Conservation (phyloP, 2,888 invertebrate genomes). For the Chromoteleia sp. region DNA sequence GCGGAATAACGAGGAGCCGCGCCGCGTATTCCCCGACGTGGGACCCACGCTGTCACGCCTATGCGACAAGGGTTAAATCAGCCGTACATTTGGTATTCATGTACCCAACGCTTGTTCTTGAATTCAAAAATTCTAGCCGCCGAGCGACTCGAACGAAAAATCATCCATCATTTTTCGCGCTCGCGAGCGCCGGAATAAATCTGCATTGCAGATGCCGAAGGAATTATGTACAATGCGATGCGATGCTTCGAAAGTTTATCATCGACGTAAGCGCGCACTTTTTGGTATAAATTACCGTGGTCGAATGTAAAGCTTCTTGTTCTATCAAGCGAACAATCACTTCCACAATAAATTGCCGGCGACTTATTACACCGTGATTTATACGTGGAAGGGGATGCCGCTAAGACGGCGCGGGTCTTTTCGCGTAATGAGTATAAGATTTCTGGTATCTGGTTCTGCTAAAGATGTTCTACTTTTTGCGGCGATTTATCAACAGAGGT, state of each 20-base stretch:
- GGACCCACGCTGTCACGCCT: constrained; percentile 69
- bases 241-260: constrained; percentile 28
- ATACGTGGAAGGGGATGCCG: constrained; percentile 19
- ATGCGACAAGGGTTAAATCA: constrained; percentile 70
- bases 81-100: constrained; percentile 66
- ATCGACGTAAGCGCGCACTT: constrained; percentile 15
- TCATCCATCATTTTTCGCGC: constrained; percentile 56
- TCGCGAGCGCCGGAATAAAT: constrained; percentile 7
- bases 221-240: constrained; percentile 38
- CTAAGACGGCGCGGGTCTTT: constrained; percentile 1
- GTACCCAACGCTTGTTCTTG: constrained; percentile 64
- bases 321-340: constrained; percentile 52
- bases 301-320: constrained; percentile 40
- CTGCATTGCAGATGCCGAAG: constrained; percentile 53
- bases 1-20: constrained; percentile 65
- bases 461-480: constrained; percentile 7
- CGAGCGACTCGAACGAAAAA: constrained; percentile 46
- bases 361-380: constrained; percentile 54
- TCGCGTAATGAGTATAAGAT: constrained; percentile 42
- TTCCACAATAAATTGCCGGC: constrained; percentile 46
- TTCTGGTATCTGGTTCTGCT: constrained; percentile 19
- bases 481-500: constrained; percentile 15
- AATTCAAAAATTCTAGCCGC: constrained; percentile 62
- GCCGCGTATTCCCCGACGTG: constrained; percentile 64
- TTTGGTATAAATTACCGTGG: constrained; percentile 35